Evolutionary conservation across 2,888 invertebrate genomes (phyloP), one percentile per base, ranked within the genome.

Genomic region (Zygaena filipendulae): DNA sequence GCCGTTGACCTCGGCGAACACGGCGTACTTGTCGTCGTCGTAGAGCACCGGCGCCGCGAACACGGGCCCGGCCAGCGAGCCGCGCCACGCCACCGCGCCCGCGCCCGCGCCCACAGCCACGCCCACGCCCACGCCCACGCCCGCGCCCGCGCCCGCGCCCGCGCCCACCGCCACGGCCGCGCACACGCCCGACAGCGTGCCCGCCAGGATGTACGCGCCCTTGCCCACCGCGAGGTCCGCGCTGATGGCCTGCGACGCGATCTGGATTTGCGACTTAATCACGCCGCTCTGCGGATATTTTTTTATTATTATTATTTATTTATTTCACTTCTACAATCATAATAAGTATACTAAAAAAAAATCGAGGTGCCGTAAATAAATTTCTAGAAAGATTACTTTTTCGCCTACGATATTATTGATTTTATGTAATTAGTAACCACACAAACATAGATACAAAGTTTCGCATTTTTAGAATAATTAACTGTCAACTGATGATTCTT

Each of bases 1-100:
- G 3, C 87, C 87, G 38, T 55, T 59, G 13, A 84, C 84, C 55
- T 82, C 82, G 12, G 80, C 71, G 47, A 83, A 82, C 9, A 85
- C 59, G 12, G 84, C 70, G 32, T 77, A 72, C 21, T 81, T 72
- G 36, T 83, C 83, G 22, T 63, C 61, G 24, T 82, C 71, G 22
- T 86, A 71, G 1, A 86, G 50, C 12, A 74, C 68, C 0, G 87
- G 87, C 5, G 82, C 81, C 0, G 87, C 84, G 56, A 91, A 89
- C 12, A 91, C 62, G 1, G 92, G 87, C 45, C 83, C 82, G 29
- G 52, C 52, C 3, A 86, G 60, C 30, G 82, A 59, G 22, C 71
- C 68, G 11, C 64, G 74, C 91, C 91, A 92, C 14, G 51, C 49
- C 1, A 90, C 85, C 7, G 57, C 60, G 20, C 59, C 49, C 33